phyloP scores from a whole-genome alignment of 2,113 vertebrate species.

The Festucalex cinctus region DNA sequence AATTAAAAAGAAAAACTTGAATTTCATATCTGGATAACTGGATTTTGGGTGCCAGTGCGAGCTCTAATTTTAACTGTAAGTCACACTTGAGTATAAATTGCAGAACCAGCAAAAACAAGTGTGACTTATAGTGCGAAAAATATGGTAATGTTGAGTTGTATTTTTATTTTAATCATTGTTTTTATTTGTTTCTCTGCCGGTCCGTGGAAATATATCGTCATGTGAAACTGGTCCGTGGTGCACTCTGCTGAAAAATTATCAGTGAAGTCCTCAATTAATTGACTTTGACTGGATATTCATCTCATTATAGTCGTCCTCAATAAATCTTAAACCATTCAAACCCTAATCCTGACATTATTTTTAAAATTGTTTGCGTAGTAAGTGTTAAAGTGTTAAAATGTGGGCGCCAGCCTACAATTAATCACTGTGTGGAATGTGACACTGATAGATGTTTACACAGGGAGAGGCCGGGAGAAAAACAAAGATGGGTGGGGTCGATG shows the following conservation, averaged over 20 bases:
- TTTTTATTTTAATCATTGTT: neutral
- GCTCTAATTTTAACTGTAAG: no score
- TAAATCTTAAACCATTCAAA: neutral
- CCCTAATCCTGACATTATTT: neutral
- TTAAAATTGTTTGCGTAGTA: constrained; percentile 2
- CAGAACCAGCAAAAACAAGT: no score
- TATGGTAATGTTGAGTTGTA: neutral
- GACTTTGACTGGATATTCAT: no score
- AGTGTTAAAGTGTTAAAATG: constrained; percentile 25
- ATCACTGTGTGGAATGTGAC: constrained; percentile 38
- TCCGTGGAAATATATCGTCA: neutral
- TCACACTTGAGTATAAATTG: no score
- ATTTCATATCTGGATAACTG: no score
- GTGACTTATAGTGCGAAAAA: no score
- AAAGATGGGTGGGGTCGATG: constrained; percentile 32
- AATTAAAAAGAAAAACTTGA: no score
- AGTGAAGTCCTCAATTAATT: no score
- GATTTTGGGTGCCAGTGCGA: no score
- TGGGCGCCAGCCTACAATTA: constrained; percentile 21
- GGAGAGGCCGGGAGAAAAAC: constrained; percentile 43
- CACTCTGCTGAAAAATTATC: no score
- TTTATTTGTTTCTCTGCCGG: neutral
- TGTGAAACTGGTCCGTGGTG: no score
- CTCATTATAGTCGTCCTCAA: neutral
- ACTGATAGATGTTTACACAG: constrained; percentile 60